Percentiles rank a stretch among this genome's conserved stretches.
Conservation (phyloP, 2,888 invertebrate species). For the Mythimna impura region DNA sequence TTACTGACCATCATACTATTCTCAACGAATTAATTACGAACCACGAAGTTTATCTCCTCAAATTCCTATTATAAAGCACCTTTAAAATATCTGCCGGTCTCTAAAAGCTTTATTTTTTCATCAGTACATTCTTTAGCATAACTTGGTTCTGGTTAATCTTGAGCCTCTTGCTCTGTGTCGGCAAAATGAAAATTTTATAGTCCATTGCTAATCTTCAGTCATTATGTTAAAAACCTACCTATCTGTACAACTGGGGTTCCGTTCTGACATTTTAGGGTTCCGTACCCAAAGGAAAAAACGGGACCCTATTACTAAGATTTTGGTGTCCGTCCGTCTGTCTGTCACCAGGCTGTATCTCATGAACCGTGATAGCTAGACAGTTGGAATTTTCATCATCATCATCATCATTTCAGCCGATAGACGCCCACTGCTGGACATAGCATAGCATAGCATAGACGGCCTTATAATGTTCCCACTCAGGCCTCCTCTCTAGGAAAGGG, state of each 20-base stretch:
- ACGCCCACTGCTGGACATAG: too few species aligned
- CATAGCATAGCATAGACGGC: too few species aligned
- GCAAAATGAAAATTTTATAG: constrained; percentile 64
- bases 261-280: constrained; percentile 13
- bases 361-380: too few species aligned
- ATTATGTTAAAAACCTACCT: constrained; percentile 57
- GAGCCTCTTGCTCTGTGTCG: constrained; percentile 50
- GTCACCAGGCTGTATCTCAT: too few species aligned
- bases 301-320: too few species aligned
- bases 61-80: constrained; percentile 41
- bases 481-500: too few species aligned
- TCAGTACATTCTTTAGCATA: constrained; percentile 66
- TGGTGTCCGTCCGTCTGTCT: too few species aligned
- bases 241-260: constrained; percentile 36
- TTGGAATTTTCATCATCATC: too few species aligned
- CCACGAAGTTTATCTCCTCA: constrained; percentile 23
- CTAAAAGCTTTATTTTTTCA: constrained; percentile 63
- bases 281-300: too few species aligned
- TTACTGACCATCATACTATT: neutral
- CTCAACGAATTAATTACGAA: constrained; percentile 34
- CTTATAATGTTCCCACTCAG: too few species aligned
- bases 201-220: constrained; percentile 58
- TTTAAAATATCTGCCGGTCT: constrained; percentile 47
- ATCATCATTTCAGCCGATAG: too few species aligned
- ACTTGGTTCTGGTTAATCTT: constrained; percentile 62